Percentiles rank a stretch among this genome's conserved stretches.
These are phyloP conservation scores for Oxycera nigricornis DNA, from an alignment of 2,888 invertebrate genomes.

Conservation along the genomic window DNA sequence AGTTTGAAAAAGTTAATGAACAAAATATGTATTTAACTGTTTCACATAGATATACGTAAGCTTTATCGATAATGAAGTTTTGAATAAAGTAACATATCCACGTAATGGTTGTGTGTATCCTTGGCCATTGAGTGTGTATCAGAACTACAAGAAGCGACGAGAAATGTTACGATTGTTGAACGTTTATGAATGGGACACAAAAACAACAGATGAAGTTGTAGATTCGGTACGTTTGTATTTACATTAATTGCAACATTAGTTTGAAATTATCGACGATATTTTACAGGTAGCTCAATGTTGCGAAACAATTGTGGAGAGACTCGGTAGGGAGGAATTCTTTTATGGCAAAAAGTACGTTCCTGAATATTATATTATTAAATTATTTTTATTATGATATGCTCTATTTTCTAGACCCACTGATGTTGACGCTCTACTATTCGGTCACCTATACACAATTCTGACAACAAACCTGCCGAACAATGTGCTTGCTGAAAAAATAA, in stretches of 20 bases:
- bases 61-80: constrained; percentile 83
- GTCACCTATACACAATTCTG: constrained; percentile 93
- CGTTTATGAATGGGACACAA: constrained; percentile 83
- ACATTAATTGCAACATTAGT: not conserved
- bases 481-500: constrained; percentile 79
- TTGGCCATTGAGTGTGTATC: constrained; percentile 86
- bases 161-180: constrained; percentile 75
- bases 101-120: constrained; percentile 91
- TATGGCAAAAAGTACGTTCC: constrained; percentile 75
- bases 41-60: constrained; percentile 76
- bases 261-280: no score
- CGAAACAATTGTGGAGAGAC: constrained; percentile 81
- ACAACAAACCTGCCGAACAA: constrained; percentile 88
- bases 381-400: constrained; percentile 42
- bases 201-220: constrained; percentile 78
- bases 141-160: constrained; percentile 79
- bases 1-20: not conserved
- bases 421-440: constrained; percentile 94
- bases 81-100: constrained; percentile 79
- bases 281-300: constrained; percentile 71
- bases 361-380: constrained; percentile 21
- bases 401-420: constrained; percentile 97
- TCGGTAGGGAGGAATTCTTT: constrained; percentile 83
- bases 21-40: constrained; percentile 31
- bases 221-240: constrained; percentile 64